Evolutionary conservation across 2,888 invertebrate species (phyloP).

Genomic region (Pseudococcus jackbeardsleyi): DNA sequence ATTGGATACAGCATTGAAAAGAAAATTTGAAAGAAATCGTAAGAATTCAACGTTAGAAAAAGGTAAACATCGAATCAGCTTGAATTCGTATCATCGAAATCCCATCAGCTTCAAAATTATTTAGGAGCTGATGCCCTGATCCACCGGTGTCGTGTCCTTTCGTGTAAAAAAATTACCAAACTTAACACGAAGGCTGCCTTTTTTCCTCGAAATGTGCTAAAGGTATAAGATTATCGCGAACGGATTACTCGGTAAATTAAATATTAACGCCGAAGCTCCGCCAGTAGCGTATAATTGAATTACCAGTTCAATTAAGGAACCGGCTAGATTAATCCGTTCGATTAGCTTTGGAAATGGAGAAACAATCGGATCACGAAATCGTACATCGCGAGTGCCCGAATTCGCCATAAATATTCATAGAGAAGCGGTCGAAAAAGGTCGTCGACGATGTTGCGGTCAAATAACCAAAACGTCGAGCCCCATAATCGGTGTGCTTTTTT

Average conservation of each 20-base stretch:
- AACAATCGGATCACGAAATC: conserved; percentile 20
- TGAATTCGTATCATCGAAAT: too few species aligned
- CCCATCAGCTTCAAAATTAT: too few species aligned
- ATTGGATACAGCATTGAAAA: too few species aligned
- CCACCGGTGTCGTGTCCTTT: too few species aligned
- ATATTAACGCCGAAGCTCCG: conserved; percentile 15
- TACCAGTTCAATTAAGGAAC: conserved; percentile 39
- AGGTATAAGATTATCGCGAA: conserved; percentile 12
- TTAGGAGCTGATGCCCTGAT: too few species aligned
- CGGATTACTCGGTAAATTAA: conserved; percentile 42
- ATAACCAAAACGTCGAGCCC: background rate
- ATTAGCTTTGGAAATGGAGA: conserved; percentile 40
- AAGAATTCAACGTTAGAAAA: too few species aligned
- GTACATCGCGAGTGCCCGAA: background rate
- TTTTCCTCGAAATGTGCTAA: background rate
- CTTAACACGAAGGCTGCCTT: background rate
- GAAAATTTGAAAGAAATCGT: too few species aligned
- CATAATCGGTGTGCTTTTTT: background rate
- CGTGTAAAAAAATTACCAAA: background rate
- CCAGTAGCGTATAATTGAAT: background rate
- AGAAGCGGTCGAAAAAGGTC: background rate
- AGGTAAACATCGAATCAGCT: too few species aligned
- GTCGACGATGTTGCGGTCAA: conserved; percentile 13
- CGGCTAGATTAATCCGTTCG: conserved; percentile 41
- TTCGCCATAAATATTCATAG: conserved; percentile 23